Evolutionary conservation across 2,113 vertebrate species (phyloP).

Genomic region (Panurus biarmicus): DNA sequence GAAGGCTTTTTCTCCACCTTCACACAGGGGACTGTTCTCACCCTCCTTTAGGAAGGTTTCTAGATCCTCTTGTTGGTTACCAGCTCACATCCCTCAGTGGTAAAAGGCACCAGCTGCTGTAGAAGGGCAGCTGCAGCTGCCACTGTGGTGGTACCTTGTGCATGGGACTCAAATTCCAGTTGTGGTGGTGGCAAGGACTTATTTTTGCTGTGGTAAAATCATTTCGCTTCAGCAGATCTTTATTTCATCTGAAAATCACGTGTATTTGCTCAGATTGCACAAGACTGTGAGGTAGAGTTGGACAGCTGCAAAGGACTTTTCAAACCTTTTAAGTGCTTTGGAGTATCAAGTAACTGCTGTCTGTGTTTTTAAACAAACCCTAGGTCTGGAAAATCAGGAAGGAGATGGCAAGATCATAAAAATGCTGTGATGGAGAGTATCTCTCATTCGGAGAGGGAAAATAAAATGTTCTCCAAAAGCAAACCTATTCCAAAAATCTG

Average conservation of each 20-base stretch:
- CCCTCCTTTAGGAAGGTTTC: background rate
- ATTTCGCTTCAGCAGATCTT: background rate
- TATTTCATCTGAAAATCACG: background rate
- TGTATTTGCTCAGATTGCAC: background rate
- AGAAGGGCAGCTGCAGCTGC: background rate
- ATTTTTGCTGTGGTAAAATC: background rate
- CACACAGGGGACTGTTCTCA: background rate
- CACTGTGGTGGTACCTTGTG: background rate
- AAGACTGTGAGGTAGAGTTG: background rate
- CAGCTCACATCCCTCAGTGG: background rate
- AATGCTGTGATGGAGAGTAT: background rate
- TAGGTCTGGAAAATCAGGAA: background rate
- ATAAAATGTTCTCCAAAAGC: background rate
- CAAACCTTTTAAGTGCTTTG: background rate
- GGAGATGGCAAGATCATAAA: background rate
- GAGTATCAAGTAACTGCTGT: background rate
- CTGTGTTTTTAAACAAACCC: background rate
- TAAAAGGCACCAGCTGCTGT: background rate
- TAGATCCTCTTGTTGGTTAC: background rate
- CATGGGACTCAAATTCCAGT: background rate
- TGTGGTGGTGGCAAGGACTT: background rate
- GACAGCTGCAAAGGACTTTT: background rate
- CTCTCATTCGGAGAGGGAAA: background rate
- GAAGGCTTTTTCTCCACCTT: background rate
- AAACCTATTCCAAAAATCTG: slow-evolving; percentile 53